Conservation (phyloP, 2,113 vertebrate species). For the Hyla sarda region DNA sequence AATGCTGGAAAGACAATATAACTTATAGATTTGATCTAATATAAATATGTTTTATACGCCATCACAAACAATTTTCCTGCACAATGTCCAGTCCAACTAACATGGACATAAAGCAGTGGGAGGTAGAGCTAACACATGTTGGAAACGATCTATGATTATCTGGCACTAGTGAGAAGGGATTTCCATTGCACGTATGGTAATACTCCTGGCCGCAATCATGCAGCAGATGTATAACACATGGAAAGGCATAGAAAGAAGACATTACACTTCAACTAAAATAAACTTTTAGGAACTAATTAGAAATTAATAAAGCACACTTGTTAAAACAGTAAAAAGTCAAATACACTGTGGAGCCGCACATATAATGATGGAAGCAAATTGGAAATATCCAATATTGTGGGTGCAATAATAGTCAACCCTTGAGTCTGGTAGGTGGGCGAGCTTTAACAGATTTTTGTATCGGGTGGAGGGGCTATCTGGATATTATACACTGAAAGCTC, state of each 20-base stretch:
- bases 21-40: too few species aligned
- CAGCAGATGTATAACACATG: slow-evolving; percentile 67
- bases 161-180: slow-evolving; percentile 63
- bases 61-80: neutral
- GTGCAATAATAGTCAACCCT: neutral
- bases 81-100: neutral
- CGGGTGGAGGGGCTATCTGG: neutral
- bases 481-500: slow-evolving; percentile 61
- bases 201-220: slow-evolving; percentile 62
- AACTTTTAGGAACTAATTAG: slow-evolving; percentile 15
- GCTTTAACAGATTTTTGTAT: neutral
- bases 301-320: slow-evolving; percentile 6
- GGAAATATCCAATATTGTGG: neutral
- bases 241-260: slow-evolving; percentile 60
- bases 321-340: slow-evolving; percentile 49
- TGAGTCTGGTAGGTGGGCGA: neutral
- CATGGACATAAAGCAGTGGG: slow-evolving; percentile 21
- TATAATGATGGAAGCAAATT: slow-evolving; percentile 54
- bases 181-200: slow-evolving; percentile 69
- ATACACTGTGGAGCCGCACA: slow-evolving; percentile 57
- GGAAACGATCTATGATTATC: slow-evolving; percentile 66
- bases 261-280: neutral
- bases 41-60: too few species aligned
- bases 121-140: slow-evolving; percentile 65
- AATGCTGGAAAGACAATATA: slow-evolving; percentile 15